These are phyloP conservation scores for Zaprionus camerounensis DNA, from an alignment of 1,140 invertebrate genomes.

Conservation along the genomic window DNA sequence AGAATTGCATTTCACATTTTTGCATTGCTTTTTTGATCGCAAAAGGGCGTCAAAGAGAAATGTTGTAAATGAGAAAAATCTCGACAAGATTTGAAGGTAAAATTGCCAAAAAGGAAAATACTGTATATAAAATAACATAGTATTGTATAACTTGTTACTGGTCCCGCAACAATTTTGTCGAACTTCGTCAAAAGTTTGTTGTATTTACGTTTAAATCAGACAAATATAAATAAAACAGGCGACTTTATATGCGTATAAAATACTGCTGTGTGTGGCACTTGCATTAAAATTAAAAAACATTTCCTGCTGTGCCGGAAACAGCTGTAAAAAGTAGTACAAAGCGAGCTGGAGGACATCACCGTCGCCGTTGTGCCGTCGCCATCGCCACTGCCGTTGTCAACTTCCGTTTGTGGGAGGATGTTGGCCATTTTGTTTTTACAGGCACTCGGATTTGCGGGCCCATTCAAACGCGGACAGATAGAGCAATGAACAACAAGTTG, in stretches of 20 bases:
- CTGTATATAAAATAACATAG: background rate
- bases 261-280: constrained; percentile 43
- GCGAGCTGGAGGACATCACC: constrained; percentile 30
- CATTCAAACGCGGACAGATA: constrained; percentile 12
- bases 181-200: constrained; percentile 11
- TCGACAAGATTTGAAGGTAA: background rate
- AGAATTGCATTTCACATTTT: constrained; percentile 70
- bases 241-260: constrained; percentile 28
- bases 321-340: constrained; percentile 65
- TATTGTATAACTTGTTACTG: too few relatives aligned
- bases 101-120: background rate
- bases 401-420: constrained; percentile 62
- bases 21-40: constrained; percentile 60
- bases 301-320: constrained; percentile 69
- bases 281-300: constrained; percentile 77
- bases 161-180: background rate
- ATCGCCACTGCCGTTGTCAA: constrained; percentile 40
- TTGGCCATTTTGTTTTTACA: constrained; percentile 79
- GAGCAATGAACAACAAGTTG: background rate
- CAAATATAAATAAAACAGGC: constrained; percentile 14
- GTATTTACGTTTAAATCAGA: constrained; percentile 1
- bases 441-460: constrained; percentile 61
- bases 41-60: constrained; percentile 9
- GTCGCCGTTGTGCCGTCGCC: constrained; percentile 27
- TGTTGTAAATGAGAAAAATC: constrained; percentile 10